Evolutionary conservation across 1,140 invertebrate species (phyloP), one percentile per base, ranked within the genome.

Genomic region (Ceratina japonica): DNA sequence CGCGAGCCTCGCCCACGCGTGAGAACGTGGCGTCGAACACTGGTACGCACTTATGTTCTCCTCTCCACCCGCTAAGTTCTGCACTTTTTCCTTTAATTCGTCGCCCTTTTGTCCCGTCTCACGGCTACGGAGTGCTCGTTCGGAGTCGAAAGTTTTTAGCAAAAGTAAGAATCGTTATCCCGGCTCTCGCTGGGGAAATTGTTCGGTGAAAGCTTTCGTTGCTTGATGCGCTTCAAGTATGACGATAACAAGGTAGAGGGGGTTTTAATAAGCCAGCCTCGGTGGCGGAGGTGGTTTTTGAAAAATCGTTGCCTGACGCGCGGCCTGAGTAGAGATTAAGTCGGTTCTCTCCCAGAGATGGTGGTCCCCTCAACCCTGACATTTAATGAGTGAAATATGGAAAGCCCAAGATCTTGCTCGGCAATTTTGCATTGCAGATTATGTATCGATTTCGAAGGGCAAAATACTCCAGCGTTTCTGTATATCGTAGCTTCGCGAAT

Each of bases 391-490:
- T 15, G 66, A 70, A 61, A 76, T 31, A 76, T 51, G 66, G 70
- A 58, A 20, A 62, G 22, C 22, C 18, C 24, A 13, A 15, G 66
- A 59, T 70, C 15, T 44, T 44, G 37, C 37, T 44, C 10, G 5
- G 75, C 69, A 70, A 22, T 51, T 62, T 76, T 76, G 65, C 74
- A 69, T 61, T 76, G 66, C 59, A 70, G 37, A 76, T 76, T 52
- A 62, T n/a, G 16, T 61, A 70, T 76, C 56, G 75, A 76, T 70
- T 68, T 62, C n/a, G 24, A 49, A 7, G 31, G 20, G 65, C 24
- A 61, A 15, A 8, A 22, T 15, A 22, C 20, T 66, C 20, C 22
- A 15, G 1, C 2, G 13, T 31, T 31, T 31, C 27, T 31, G 2
- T 31, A 31, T 44, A 44, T 44, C 37, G 37, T 44, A 31, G 4